A percentile compares a stretch with the other conserved stretches of the same genome.
phyloP scores from a whole-genome alignment of 2,797 vertebrate species.

The Bradypodion ventrale region DNA sequence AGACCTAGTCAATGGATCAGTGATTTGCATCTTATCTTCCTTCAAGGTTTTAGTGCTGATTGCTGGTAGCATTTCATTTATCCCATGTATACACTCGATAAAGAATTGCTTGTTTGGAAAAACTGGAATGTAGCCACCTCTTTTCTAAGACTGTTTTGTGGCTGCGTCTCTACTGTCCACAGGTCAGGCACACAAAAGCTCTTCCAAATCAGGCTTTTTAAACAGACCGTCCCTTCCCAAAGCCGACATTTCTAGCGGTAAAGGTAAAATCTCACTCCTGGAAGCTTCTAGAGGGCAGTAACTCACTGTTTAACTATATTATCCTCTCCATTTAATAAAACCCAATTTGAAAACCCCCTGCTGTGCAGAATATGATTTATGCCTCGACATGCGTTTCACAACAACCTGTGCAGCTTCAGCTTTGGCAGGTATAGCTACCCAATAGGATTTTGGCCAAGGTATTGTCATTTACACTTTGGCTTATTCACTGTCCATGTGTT shows the following conservation, averaged over 20 bases:
- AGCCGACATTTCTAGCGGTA: no score
- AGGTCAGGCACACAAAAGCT: neutral
- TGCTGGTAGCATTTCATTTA: neutral
- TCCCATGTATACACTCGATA: neutral
- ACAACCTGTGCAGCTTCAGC: no score
- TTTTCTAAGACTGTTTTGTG: neutral
- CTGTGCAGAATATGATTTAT: no score
- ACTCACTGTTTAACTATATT: no score
- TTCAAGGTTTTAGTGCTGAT: neutral
- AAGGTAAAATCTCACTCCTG: no score
- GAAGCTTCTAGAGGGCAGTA: no score
- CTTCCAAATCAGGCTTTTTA: neutral
- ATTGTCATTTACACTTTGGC: constrained; percentile 7
- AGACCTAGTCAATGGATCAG: neutral
- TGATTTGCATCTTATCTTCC: neutral
- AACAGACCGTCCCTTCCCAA: no score
- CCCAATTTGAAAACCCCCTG: no score
- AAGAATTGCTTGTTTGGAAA: neutral
- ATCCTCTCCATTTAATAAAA: no score
- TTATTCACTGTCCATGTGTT: constrained; percentile 50
- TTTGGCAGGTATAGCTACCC: no score
- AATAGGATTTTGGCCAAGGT: no score
- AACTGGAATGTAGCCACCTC: neutral
- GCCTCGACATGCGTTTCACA: no score
- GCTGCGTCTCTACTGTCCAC: neutral